Evolutionary conservation across 2,797 vertebrate genomes (phyloP), one percentile per base, ranked within the genome.

Genomic region (Delichon dasypus): DNA sequence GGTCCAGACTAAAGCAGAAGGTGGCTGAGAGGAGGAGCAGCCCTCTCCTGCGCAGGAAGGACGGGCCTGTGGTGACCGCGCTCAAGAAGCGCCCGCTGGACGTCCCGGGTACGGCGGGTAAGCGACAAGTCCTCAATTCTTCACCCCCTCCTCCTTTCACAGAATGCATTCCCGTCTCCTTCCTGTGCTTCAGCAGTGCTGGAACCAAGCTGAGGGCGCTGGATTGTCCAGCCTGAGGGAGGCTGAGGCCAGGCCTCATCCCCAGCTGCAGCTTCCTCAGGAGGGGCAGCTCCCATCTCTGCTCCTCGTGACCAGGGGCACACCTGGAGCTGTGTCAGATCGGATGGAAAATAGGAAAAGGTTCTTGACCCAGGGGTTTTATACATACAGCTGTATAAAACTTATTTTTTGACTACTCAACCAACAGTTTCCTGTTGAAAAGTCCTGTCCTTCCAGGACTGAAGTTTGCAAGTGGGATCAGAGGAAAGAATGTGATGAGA

Each of bases 1-100:
- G 99, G 32, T 99, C 99, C 76, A 97, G 99, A 84, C 98, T 99
- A 97, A 99, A 99, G 97, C 99, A 99, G 97, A 99, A 99, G 95
- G 99, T 99, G 92, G 99, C 99, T 0, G 99, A 99, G 93, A 98
- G 99, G 22, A 98, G 99, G 90, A 99, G 99, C 97, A 99, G 99
- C 94, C 99, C 99, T 10, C 97, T 99, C 65, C 91, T 99, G 77
- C 98, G 99, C 81, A 98, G 99, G 87, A 99, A 99, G 91, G 99
- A 99, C 3, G 98, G 99, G 25, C 98, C 98, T 0, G 97, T 98
- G 74, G 98, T 98, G 89, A 98, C 98, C 0, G 97, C 98, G 27
- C 98, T 99, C 32, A 99, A 99, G 96, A 99, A 99, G 95, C 98
- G 99, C 26, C 99, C 99, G 0, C 76, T 99, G 91, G 99, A 99